Percentiles rank a stretch among this genome's conserved stretches.
These are phyloP conservation scores for Lasioglossum baleicum DNA, from an alignment of 1,140 invertebrate genomes.

Conservation along the genomic window DNA sequence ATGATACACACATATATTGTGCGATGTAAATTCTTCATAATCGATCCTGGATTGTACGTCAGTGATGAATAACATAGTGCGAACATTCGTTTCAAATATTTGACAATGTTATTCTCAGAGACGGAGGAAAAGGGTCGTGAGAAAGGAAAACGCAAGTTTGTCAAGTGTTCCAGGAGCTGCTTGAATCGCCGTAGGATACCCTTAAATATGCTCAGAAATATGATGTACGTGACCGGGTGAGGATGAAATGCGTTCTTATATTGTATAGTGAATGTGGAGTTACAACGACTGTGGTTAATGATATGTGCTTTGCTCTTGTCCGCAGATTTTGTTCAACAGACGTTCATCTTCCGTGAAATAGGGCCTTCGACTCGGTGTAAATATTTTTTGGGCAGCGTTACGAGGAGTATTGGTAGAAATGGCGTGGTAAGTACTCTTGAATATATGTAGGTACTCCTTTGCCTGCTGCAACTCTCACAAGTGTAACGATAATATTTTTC, in stretches of 20 bases:
- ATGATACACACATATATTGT: no score
- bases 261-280: no score
- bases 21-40: no score
- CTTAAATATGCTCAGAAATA: slow-evolving; percentile 7
- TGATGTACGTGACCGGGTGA: not conserved
- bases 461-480: not conserved
- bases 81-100: not conserved
- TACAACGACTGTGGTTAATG: not conserved
- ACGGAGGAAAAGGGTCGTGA: not conserved
- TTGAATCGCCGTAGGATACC: not conserved
- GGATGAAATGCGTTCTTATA: not conserved
- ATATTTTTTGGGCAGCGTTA: not conserved
- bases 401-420: not conserved
- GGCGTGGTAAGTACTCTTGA: not conserved
- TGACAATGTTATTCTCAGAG: slow-evolving; percentile 38
- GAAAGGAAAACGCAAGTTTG: slow-evolving; percentile 29
- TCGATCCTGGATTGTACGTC: no score
- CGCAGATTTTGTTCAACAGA: not conserved
- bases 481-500: no score
- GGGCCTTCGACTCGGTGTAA: not conserved
- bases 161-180: slow-evolving; percentile 22
- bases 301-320: not conserved
- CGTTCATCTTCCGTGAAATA: not conserved
- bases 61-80: not conserved
- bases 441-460: not conserved